Evolutionary conservation across 2,888 invertebrate species (phyloP).

Genomic region (Selenia dentaria): DNA sequence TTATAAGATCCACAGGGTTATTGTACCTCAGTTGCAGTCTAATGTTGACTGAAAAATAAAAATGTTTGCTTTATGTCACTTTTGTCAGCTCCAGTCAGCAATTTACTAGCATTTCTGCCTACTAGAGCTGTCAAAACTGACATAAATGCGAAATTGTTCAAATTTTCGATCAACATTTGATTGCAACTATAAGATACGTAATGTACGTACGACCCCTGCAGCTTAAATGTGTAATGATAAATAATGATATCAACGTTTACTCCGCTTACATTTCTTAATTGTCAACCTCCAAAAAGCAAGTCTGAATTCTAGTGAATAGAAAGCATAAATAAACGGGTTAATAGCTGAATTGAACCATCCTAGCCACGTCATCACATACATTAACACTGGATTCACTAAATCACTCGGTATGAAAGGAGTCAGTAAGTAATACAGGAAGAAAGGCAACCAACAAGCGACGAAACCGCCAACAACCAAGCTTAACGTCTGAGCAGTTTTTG

Average conservation of each 20-base stretch:
- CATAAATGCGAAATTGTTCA: no score
- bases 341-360: slow-evolving; percentile 96
- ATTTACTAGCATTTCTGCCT: no score
- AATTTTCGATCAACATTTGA: no score
- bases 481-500: slow-evolving; percentile 94
- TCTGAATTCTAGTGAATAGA: slow-evolving; percentile 94
- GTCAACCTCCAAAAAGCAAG: slow-evolving; percentile 94
- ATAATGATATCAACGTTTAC: slow-evolving; percentile 52
- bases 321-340: slow-evolving; percentile 96
- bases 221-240: no score
- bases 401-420: slow-evolving; percentile 90
- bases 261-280: slow-evolving; percentile 86
- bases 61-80: no score
- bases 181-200: no score
- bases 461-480: slow-evolving; percentile 95
- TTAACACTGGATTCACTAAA: slow-evolving; percentile 86
- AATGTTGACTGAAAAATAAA: no score
- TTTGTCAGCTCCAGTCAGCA: no score
- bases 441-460: slow-evolving; percentile 95
- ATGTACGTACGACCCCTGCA: no score
- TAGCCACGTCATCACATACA: slow-evolving; percentile 93
- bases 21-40: no score
- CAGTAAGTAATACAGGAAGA: slow-evolving; percentile 92
- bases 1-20: no score
- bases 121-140: no score